These are phyloP conservation scores for Panorpa germanica DNA, from an alignment of 2,888 invertebrate species.

Conservation along the genomic window DNA sequence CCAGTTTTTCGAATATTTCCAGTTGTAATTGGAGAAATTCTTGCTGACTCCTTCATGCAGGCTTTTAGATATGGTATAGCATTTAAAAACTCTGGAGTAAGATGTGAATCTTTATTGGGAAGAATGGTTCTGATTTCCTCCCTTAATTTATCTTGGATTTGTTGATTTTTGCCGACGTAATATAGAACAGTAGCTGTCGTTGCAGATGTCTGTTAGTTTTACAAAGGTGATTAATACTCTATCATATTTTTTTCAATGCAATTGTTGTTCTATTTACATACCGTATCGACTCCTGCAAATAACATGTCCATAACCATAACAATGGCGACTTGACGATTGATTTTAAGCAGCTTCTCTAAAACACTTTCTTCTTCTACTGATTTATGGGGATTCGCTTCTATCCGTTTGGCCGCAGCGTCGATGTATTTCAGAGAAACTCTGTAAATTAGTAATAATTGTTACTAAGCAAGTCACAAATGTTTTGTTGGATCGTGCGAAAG, in stretches of 20 bases:
- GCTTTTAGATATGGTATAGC: conserved; percentile 42
- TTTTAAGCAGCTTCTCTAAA: conserved; percentile 28
- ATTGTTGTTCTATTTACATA: conserved; percentile 18
- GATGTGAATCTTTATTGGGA: conserved; percentile 21
- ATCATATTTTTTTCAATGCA: background rate
- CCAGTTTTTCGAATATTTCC: conserved; percentile 32
- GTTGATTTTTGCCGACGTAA: conserved; percentile 37
- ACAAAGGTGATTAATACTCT: background rate
- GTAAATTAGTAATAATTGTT: conserved; percentile 7
- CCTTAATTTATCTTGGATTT: conserved; percentile 40
- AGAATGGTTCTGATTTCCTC: conserved; percentile 30
- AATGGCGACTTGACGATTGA: conserved; percentile 27
- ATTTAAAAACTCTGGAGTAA: conserved; percentile 24
- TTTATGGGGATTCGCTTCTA: conserved; percentile 12
- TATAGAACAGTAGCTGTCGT: conserved; percentile 34
- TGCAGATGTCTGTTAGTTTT: conserved; percentile 29
- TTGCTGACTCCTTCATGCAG: conserved; percentile 49
- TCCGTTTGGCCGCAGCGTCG: conserved; percentile 19
- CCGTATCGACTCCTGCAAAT: conserved; percentile 38
- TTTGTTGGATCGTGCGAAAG: too few species aligned
- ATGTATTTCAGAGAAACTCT: conserved; percentile 21
- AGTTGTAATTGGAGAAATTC: conserved; percentile 39
- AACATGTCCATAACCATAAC: conserved; percentile 36
- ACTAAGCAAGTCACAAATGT: too few species aligned
- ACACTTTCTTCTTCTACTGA: conserved; percentile 23